Evolutionary conservation across 2,888 invertebrate species (phyloP), one percentile per base, ranked within the genome.

Genomic region (Athripsodes cinereus): DNA sequence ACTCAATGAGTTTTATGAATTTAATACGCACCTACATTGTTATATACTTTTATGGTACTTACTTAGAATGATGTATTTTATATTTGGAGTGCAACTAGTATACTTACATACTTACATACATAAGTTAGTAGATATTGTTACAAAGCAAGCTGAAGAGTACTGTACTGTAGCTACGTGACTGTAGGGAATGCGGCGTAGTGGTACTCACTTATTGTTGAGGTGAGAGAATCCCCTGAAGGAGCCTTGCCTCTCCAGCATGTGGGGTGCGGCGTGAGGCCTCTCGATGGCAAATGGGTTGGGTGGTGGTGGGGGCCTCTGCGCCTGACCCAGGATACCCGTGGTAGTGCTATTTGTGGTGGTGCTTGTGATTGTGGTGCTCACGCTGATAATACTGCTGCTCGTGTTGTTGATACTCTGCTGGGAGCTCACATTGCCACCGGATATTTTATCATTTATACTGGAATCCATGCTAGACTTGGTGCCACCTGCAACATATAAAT

Each of bases 271-370:
- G 71, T 96, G 96, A 1, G 98, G 98, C 54, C 96, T 82, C 72
- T 95, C 96, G 67, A 96, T 95, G 10, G 95, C 95, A 74, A 91
- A 92, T 1, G 94, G 96, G 76, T 96, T 96, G 70, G 86, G 81
- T 44, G 79, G 78, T 44, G 72, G 68, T 34, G 68, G 72, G 66
- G 62, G 69, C 68, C 58, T 68, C 65, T 59, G 71, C 19, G 10
- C 40, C 22, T 6, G 59, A 26, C 19, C 13, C 34, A 63, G 54
- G 52, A 40, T 40, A 55, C 51, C 62, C 62, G 66, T 57, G 40
- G 46, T 58, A 55, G 34, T 18, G 21, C 26, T 53, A 13, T 48
- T 20, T 2, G 22, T 20, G 19, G 47, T 20, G 21, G 26, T 22
- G 16, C 22, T 53, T 20, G 58, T 61, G 21, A 16, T 16, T 2